Evolutionary conservation across 2,113 vertebrate genomes (phyloP), one percentile per base, ranked within the genome.

Genomic region (Phyllostomus discolor): DNA sequence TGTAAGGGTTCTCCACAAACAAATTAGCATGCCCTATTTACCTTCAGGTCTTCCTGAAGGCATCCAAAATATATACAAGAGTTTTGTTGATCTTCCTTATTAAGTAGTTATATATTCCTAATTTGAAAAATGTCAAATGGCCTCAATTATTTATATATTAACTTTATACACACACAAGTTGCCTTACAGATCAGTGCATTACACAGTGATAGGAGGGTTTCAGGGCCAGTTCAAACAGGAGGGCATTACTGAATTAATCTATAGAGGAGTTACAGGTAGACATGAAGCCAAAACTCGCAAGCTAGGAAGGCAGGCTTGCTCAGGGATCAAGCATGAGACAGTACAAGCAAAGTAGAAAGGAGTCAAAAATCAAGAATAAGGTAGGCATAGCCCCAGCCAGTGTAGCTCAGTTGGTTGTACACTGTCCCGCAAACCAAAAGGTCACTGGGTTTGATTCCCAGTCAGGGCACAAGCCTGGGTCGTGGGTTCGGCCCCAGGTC

Each of bases 21-120:
- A 87, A n/a, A 88, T 46, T 41, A 86, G 38, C 33, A n/a, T 38
- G 26, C 26, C 24, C n/a, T 80, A 28, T 72, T 75, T 62, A 84
- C 38, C 26, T 82, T 41, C 0, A 90, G 50, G 81, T 82, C 38
- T 10, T 78, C 43, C 20, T 88, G 59, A 64, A 17, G 38, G 54
- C 54, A 83, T 15, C 19, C n/a, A 15, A 93, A 86, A 82, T 94
- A 64, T 6, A 95, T 6, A 75, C 0, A n/a, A 84, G 69, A 88
- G 1, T 72, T 86, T 76, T 86, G 26, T 67, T 73, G 90, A 41
- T 64, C 33, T 97, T 38, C 33, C 50, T 43, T 43, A 41, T 96
- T 88, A 95, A 93, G 35, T 94, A 72, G 2, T 59, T 79, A 88
- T 1, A 95, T 76, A 91, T 66, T 89, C 54, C n/a, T 52, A 66